Evolutionary conservation across 2,888 invertebrate genomes (phyloP), one percentile per base, ranked within the genome.

Genomic region (Pegoplata infirma): DNA sequence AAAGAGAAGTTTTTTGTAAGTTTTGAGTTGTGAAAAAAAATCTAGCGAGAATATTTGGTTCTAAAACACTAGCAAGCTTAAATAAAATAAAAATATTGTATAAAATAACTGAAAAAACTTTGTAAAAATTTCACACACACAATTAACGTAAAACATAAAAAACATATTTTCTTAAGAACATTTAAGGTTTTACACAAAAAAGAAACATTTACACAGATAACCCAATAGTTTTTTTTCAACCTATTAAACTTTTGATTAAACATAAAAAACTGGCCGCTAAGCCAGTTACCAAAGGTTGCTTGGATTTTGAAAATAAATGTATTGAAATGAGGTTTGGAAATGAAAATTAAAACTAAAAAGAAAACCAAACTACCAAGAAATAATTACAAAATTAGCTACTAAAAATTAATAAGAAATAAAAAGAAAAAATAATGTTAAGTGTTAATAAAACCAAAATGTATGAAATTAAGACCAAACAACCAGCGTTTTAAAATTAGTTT

Each of bases 381-480:
- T 44, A 51, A 68, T 47, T 36, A 32, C 36, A 71, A 55, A 44
- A 46, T 32, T 12, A 64, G 17, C 32, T 32, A 69, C 58, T 47
- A 71, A 71, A 64, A 23, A 44, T 55, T 12, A 71, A 23, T 17
- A 8, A 63, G 28, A 53, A 17, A 19, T 0, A 44, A 44, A 51
- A 46, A 53, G 46, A 44, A 17, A 47, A 46, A 55, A 14, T 32
- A 25, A 28, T 14, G 25, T 44, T 59, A 56, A 64, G 36, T 56
- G 21, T 40, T 72, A 49, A 74, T 66, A 71, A 67, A 59, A 55
- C 14, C 64, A 85, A 89, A 86, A 81, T 67, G 49, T 40, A 77
- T 76, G 28, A 64, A 66, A 73, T 40, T n/a, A 59, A 82, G 82
- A 86, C 85, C 87, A 88, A 87, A 88, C 85, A 88, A 87, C 86